Evolutionary conservation across 1,140 invertebrate species (phyloP), one percentile per base, ranked within the genome.

Genomic region (Protaetia brevitarsis): DNA sequence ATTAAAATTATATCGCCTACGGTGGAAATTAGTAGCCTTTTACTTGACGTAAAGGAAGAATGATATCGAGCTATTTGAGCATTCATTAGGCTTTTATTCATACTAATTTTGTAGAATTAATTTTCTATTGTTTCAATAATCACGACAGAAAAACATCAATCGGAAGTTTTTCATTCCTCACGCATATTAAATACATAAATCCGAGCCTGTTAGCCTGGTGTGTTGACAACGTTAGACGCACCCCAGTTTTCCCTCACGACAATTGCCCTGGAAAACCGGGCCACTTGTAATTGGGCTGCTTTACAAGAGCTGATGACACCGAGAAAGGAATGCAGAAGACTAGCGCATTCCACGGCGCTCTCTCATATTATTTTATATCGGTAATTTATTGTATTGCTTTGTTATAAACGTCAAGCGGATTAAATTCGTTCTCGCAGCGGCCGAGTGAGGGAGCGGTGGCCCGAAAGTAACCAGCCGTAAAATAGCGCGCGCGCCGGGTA

Each of bases 291-390:
- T 69, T 66, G 57, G 65, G 37, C 65, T 62, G 65, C 51, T 63
- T 66, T 66, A 41, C 58, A 13, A 59, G 66, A 63, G 41, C 41
- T 51, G 66, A 67, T 69, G 66, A 69, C 68, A 67, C 60, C 60
- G 65, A 61, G 26, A 69, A 71, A 72, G 74, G 73, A 76, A 76
- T 76, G 73, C 61, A 70, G 41, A 76, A 76, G 73, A 73, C 73
- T 73, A 69, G 26, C 41, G 41, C 41, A 51, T 51, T 51, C 73
- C 70, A 57, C 71, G 60, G 41, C 41, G 11, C 71, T 71, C 71
- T 73, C 71, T 74, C 73, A 72, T 74, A 74, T 76, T 76, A 73
- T 76, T 76, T 76, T 76, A 76, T 76, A 76, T 76, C 71, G 72
- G 71, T 76, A 74, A 76, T 76, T 76, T 76, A 76, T 76, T 71